A percentile compares a stretch with the other conserved stretches of the same genome.
phyloP scores from a whole-genome alignment of 2,113 vertebrate genomes.

The Mormyrus iriodes region DNA sequence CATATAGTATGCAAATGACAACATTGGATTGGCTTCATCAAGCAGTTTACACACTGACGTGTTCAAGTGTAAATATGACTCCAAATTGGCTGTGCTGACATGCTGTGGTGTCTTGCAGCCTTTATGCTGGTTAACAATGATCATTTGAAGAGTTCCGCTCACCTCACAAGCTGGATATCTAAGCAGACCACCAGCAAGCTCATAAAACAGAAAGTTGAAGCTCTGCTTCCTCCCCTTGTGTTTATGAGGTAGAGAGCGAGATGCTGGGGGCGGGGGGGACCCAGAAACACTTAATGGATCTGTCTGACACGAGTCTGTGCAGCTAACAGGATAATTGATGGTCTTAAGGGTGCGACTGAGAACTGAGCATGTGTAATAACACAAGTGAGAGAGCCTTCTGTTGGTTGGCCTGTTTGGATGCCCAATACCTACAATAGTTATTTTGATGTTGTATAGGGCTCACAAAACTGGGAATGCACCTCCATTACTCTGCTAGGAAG shows the following conservation, averaged over 20 bases:
- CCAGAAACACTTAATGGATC: not conserved
- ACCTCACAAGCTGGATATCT: not conserved
- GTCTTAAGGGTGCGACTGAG: not conserved
- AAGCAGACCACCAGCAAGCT: not conserved
- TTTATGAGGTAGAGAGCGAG: not conserved
- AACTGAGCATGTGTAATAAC: not conserved
- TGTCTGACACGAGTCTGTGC: not conserved
- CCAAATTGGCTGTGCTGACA: not conserved
- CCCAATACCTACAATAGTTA: not conserved
- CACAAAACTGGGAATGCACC: not conserved
- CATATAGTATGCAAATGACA: not conserved
- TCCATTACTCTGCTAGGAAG: not conserved
- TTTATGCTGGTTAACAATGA: not conserved
- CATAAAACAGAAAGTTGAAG: not conserved
- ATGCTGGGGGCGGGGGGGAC: not conserved
- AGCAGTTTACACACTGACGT: not conserved
- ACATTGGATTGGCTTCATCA: not conserved
- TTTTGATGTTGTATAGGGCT: not conserved
- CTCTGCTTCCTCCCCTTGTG: not conserved
- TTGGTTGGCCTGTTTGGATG: not conserved
- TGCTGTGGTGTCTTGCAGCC: not conserved
- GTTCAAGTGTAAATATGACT: not conserved
- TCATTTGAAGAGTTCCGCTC: not conserved
- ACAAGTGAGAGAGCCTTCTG: not conserved
- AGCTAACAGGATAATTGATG: not conserved